These are phyloP conservation scores for Gerris buenoi DNA, from an alignment of 1,140 invertebrate species.

Conservation along the genomic window DNA sequence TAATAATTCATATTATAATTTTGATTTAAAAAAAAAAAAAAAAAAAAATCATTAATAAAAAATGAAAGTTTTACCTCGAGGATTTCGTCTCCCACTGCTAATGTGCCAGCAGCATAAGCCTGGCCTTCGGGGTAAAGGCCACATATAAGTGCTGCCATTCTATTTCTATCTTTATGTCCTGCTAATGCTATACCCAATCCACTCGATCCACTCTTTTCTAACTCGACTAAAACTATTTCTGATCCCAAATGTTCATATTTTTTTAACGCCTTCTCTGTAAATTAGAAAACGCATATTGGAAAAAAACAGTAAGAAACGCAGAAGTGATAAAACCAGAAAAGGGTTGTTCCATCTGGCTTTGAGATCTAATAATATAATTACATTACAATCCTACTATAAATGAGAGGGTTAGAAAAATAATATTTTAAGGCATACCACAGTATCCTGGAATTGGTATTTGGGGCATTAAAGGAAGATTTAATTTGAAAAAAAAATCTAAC, in stretches of 20 bases:
- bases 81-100: slow-evolving; percentile 88
- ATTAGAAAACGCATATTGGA: slow-evolving; percentile 18
- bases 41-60: background rate
- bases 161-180: slow-evolving; percentile 81
- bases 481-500: too few relatives aligned
- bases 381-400: too few relatives aligned
- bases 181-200: slow-evolving; percentile 82
- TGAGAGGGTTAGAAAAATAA: too few relatives aligned
- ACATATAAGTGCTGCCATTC: slow-evolving; percentile 92
- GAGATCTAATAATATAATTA: too few relatives aligned
- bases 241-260: slow-evolving; percentile 69
- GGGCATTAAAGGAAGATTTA: too few relatives aligned
- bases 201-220: slow-evolving; percentile 41
- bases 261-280: slow-evolving; percentile 75
- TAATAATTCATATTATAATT: background rate
- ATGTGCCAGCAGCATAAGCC: slow-evolving; percentile 52
- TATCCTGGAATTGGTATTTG: too few relatives aligned
- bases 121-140: slow-evolving; percentile 80
- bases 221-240: slow-evolving; percentile 49
- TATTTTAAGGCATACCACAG: too few relatives aligned
- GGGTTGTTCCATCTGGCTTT: background rate
- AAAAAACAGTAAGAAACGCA: too few relatives aligned
- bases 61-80: slow-evolving; percentile 54
- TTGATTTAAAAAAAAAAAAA: too few relatives aligned
- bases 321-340: background rate